A percentile compares a stretch with the other conserved stretches of the same genome.
Evolutionary conservation across 1,140 invertebrate genomes (phyloP).

Genomic region (Trichonephila clavipes): DNA sequence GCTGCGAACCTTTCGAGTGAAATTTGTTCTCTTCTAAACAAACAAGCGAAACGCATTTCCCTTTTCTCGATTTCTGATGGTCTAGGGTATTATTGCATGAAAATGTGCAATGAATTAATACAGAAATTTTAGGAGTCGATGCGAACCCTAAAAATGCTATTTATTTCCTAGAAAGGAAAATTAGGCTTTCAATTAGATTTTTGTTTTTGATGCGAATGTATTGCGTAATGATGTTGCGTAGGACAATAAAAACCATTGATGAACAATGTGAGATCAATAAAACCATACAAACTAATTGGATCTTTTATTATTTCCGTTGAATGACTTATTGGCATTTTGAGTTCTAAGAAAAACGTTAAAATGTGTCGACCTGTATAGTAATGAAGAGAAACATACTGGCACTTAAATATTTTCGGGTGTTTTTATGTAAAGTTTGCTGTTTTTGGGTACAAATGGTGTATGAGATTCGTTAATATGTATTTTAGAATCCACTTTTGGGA

Average conservation of each 20-base stretch:
- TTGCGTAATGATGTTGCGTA: neutral
- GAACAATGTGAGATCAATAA: constrained; percentile 7
- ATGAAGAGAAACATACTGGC: neutral
- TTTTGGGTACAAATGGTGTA: no score
- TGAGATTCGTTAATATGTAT: no score
- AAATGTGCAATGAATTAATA: neutral
- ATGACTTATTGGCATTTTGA: neutral
- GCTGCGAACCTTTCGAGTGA: neutral
- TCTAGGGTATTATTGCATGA: neutral
- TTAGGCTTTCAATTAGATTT: neutral
- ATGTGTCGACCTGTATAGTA: neutral
- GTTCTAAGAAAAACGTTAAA: neutral
- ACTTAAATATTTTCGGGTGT: neutral
- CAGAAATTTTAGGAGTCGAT: neutral
- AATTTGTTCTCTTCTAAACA: constrained; percentile 34
- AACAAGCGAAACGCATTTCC: neutral
- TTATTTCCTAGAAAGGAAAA: neutral
- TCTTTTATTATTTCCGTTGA: neutral
- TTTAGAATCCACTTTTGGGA: no score
- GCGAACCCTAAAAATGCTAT: neutral
- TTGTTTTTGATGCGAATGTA: neutral
- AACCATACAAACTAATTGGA: neutral
- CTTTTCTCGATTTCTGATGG: constrained; percentile 17
- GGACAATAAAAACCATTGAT: neutral
- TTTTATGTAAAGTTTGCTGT: neutral